Conservation (phyloP, 2,888 invertebrate species). For the Clitarchus hookeri region DNA sequence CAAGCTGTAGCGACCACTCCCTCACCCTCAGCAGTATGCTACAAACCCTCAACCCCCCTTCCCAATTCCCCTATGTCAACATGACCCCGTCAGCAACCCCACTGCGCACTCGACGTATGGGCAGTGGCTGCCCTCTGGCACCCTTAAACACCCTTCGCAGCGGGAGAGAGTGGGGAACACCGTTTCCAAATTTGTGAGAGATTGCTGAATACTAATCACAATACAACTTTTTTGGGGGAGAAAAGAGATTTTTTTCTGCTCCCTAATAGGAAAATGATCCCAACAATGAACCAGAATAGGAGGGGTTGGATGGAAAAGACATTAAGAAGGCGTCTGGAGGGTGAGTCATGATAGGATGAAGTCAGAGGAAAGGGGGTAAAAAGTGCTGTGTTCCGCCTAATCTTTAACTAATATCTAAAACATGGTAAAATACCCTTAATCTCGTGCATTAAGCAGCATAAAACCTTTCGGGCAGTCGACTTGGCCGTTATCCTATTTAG, state of each 20-base stretch:
- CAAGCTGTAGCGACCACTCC: background rate
- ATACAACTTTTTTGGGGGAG: background rate
- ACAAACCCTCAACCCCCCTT: background rate
- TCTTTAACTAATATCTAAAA: background rate
- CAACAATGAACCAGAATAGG: background rate
- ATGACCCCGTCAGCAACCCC: slow-evolving; percentile 1
- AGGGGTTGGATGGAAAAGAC: background rate
- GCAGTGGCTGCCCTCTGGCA: background rate
- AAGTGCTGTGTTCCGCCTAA: background rate
- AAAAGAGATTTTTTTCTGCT: background rate
- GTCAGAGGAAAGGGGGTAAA: background rate
- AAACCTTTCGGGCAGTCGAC: no score
- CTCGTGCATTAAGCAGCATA: no score
- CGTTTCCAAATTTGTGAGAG: slow-evolving; percentile 1
- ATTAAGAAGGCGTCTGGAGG: background rate
- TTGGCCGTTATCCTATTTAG: no score
- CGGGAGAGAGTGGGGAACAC: background rate
- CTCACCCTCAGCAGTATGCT: background rate
- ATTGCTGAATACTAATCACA: slow-evolving; percentile 2
- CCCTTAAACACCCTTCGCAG: background rate
- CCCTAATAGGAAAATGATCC: slow-evolving; percentile 4
- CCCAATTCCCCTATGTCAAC: background rate
- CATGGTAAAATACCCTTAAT: no score
- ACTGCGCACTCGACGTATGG: background rate
- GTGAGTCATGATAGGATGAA: slow-evolving; percentile 14